phyloP scores from a whole-genome alignment of 2,113 vertebrate species.

The Sylvilagus bachmani region DNA sequence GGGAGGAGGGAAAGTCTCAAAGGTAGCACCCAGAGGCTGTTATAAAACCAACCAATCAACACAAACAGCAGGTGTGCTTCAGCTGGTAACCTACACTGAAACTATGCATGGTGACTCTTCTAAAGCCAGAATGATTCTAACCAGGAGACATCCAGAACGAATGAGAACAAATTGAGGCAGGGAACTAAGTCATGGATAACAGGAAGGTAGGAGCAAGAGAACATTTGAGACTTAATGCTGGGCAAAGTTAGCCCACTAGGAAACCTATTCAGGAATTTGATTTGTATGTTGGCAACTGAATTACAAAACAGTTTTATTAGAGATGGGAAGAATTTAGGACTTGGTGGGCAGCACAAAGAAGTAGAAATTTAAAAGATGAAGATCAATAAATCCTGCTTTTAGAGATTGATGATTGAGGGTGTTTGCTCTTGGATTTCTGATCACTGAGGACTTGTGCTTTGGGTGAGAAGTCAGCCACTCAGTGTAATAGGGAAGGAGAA shows the following conservation, averaged over 20 bases:
- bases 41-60: not conserved
- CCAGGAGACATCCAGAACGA: not conserved
- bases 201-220: not conserved
- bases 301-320: not conserved
- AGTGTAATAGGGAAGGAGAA: not conserved
- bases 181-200: not conserved
- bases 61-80: not conserved
- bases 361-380: not conserved
- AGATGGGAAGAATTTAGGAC: not conserved
- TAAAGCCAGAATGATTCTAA: not conserved
- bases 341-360: not conserved
- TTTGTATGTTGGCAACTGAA: not conserved
- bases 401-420: not conserved
- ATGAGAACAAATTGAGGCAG: not conserved
- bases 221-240: not conserved
- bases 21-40: not conserved
- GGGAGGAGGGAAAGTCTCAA: not conserved
- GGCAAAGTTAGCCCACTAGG: not conserved
- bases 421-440: not conserved
- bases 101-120: not conserved
- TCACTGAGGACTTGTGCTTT: not conserved
- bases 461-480: not conserved
- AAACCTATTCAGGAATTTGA: not conserved
- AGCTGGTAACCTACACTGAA: not conserved
- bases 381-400: not conserved